These are phyloP conservation scores for Yponomeuta sedellus DNA, from an alignment of 2,888 invertebrate genomes.

Conservation along the genomic window DNA sequence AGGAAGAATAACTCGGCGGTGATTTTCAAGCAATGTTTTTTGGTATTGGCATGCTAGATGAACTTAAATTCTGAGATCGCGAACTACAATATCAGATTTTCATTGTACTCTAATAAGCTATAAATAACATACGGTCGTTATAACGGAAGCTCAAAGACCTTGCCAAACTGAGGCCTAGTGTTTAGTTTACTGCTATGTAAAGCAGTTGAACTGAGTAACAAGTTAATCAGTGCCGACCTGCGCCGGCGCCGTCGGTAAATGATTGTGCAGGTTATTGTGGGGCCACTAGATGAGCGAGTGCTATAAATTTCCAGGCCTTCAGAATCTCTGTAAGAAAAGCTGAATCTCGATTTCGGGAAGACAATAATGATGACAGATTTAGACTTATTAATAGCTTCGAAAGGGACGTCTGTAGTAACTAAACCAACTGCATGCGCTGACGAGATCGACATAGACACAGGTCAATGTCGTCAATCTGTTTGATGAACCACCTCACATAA, in stretches of 20 bases:
- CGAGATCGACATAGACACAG: background rate
- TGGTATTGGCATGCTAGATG: no score
- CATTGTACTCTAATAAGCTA: background rate
- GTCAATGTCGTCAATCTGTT: background rate
- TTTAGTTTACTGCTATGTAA: background rate
- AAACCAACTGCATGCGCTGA: background rate
- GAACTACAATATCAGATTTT: background rate
- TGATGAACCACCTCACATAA: background rate
- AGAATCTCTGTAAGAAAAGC: no score
- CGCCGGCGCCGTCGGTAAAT: background rate
- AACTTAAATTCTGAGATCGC: no score
- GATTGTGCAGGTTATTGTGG: background rate
- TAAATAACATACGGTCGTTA: background rate
- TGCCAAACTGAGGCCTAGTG: background rate
- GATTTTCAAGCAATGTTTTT: no score
- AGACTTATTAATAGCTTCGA: no score
- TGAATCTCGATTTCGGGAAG: no score
- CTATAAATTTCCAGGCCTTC: no score
- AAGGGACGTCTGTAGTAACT: background rate
- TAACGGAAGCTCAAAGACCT: background rate
- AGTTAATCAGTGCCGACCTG: conserved; percentile 2
- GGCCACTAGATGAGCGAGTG: background rate
- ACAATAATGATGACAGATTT: no score
- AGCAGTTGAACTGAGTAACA: background rate
- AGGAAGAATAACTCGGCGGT: no score